Percentiles rank a stretch among this genome's conserved stretches.
phyloP scores from a whole-genome alignment of 1,140 invertebrate species.

The Sycophaga agraensis region DNA sequence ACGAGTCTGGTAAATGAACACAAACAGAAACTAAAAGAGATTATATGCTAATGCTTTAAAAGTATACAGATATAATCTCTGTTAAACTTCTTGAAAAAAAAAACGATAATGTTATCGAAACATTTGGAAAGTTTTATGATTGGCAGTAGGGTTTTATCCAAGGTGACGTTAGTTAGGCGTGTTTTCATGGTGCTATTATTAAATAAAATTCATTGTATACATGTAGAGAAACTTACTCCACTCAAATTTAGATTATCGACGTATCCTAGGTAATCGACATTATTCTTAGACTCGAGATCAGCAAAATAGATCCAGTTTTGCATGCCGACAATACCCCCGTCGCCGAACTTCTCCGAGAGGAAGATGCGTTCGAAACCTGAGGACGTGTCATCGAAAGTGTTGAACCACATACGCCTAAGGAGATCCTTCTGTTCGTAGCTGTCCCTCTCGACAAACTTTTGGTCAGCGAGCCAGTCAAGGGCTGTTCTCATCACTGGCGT shows the following conservation, averaged over 20 bases:
- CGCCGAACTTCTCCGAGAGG: constrained; percentile 75
- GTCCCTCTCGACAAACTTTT: constrained; percentile 50
- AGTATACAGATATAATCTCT: too few relatives aligned
- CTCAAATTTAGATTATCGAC: constrained; percentile 68
- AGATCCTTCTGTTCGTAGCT: constrained; percentile 65
- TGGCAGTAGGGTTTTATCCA: too few relatives aligned
- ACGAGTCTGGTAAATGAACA: too few relatives aligned
- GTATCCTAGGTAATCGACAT: constrained; percentile 79
- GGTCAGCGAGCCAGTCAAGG: constrained; percentile 59
- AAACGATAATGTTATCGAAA: too few relatives aligned
- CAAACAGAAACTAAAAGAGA: too few relatives aligned
- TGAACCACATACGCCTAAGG: constrained; percentile 78
- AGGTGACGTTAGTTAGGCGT: too few relatives aligned
- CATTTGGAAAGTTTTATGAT: too few relatives aligned
- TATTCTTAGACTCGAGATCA: constrained; percentile 65
- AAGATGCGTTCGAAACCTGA: constrained; percentile 89
- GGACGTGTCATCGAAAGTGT: constrained; percentile 74
- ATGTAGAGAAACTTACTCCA: constrained; percentile 60
- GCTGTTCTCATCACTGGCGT: constrained; percentile 64
- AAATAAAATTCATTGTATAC: too few relatives aligned
- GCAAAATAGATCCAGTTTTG: constrained; percentile 86
- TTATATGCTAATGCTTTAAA: too few relatives aligned
- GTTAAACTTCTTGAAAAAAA: too few relatives aligned
- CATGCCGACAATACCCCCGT: constrained; percentile 68
- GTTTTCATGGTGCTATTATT: too few relatives aligned